Base-by-base conservation (phyloP, 2,797 vertebrate genomes). In the Halcyon smyrnensis region DNA sequence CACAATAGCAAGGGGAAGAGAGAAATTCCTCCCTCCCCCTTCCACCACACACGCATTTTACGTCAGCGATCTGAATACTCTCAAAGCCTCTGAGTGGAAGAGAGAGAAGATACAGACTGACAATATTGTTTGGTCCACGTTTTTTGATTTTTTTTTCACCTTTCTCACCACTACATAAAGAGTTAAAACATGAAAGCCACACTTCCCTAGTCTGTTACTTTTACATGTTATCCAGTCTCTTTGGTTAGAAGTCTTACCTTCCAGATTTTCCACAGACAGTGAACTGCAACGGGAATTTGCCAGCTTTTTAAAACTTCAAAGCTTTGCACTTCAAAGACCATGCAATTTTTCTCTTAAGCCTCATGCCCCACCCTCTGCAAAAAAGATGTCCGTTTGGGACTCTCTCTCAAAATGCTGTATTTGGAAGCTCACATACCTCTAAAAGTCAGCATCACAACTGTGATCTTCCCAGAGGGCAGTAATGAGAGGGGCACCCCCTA, bases 11-110 rank as follows among this genome's bases (percentile, higher is more conserved):
- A 84, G 70, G 51, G 74, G 91, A 90, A 86, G 87, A 64, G 57
- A 90, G 74, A 82, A 94, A 87, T 86, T 89, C 95, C 89, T 81
- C 95, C 95, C 90, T 81, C 83, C 68, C 41, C 60, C 37, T 77
- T 59, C 84, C 59, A 88, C 63, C 69, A 43, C 86, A 71, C 69
- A 78, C 2, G 7, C 59, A 17, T 80, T 87, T 34, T 21, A 57
- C 25, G 28, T 48, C 77, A 70, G 43, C 7, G 8, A 6, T 43
- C 34, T 41, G 46, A 87, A 78, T 5, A 21, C 46, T 45, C 41
- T 79, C 45, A 78, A 34, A 86, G 77, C 39, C 70, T 69, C 78
- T 1, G 7, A 60, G 71, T 17, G n/a, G 41, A 68, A 77, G 69
- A 83, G 77, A 54, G 45, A 43, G 63, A 68, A 59, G 69, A 51